Conservation (phyloP, 1,140 invertebrate species). For the Lucilia sericata region DNA sequence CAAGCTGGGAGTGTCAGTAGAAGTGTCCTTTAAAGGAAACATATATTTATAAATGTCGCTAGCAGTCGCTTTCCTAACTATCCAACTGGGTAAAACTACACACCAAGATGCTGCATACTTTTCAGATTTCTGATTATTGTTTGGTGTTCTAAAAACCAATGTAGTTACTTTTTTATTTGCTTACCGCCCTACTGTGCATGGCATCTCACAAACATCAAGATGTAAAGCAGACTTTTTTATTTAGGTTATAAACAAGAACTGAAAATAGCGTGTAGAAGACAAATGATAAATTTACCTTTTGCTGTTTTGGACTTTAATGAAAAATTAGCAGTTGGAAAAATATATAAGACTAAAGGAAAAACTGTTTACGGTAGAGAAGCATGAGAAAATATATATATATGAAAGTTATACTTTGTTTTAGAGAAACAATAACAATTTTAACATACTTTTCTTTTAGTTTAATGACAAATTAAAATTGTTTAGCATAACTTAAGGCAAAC, state of each 20-base stretch:
- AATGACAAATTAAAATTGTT: neutral
- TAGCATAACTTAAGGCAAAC: neutral
- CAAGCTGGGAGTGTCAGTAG: too few relatives aligned
- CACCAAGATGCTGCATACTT: too few relatives aligned
- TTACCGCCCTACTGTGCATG: too few relatives aligned
- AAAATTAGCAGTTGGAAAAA: neutral
- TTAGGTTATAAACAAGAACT: neutral
- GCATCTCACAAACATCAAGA: neutral
- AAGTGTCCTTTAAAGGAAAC: too few relatives aligned
- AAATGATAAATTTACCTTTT: conserved; percentile 30
- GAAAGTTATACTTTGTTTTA: too few relatives aligned
- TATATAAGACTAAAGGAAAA: neutral
- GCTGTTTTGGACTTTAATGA: conserved; percentile 23
- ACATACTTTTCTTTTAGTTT: neutral
- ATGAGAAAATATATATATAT: too few relatives aligned
- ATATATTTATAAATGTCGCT: too few relatives aligned
- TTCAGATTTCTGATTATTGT: too few relatives aligned
- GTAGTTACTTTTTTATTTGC: too few relatives aligned
- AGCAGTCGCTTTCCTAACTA: too few relatives aligned
- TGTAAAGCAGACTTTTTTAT: neutral
- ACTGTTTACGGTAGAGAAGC: neutral
- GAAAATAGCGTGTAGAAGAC: neutral
- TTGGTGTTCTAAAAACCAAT: too few relatives aligned
- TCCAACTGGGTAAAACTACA: too few relatives aligned
- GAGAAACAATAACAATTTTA: neutral